These are phyloP conservation scores for Ptilorrhoa leucosticta DNA, from an alignment of 2,113 vertebrate genomes.

Conservation along the genomic window DNA sequence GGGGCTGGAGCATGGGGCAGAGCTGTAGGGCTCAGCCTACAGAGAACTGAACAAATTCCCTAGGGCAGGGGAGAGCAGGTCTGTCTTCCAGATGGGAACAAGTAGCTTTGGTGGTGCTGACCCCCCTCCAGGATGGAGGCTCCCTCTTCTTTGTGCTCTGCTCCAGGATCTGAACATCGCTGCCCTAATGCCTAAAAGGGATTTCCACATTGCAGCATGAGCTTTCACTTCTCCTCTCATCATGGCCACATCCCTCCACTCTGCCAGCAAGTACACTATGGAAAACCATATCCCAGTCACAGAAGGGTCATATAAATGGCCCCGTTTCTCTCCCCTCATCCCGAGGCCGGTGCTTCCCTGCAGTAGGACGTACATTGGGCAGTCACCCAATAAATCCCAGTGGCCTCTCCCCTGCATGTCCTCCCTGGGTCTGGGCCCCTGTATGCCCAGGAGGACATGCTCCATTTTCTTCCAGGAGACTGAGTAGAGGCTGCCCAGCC, in stretches of 20 bases:
- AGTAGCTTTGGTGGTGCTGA: not conserved
- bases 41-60: accelerated
- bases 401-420: not conserved
- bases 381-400: not conserved
- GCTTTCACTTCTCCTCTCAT: not conserved
- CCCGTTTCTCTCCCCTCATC: accelerated
- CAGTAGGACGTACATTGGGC: not conserved
- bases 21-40: not conserved
- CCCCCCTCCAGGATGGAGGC: not conserved
- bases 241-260: not conserved
- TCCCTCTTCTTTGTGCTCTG: not conserved
- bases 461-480: not conserved
- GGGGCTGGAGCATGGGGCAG: accelerated
- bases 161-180: accelerated
- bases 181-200: not conserved
- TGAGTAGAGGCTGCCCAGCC: not conserved
- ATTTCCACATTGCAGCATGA: not conserved
- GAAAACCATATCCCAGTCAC: not conserved
- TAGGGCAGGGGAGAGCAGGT: accelerated
- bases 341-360: not conserved
- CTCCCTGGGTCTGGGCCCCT: not conserved
- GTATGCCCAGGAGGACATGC: accelerated
- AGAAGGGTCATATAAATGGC: not conserved
- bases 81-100: accelerated
- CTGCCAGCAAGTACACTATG: not conserved